Conservation (phyloP, 2,113 vertebrate species). For the Ceyx margarethae region DNA sequence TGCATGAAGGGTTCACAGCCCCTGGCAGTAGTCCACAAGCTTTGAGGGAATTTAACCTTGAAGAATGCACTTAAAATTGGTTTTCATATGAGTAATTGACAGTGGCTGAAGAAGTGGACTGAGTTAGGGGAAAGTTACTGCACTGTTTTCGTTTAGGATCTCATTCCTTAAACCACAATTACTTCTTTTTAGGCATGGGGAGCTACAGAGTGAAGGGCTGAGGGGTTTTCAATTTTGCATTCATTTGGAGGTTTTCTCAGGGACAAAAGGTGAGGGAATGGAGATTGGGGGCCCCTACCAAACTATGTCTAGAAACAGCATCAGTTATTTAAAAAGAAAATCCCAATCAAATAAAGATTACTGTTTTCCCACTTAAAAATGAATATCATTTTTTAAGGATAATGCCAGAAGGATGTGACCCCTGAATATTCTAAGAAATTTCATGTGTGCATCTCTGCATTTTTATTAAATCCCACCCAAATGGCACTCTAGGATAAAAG, state of each 20-base stretch:
- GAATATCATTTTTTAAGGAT: not conserved
- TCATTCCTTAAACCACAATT: not conserved
- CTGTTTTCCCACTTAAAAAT: not conserved
- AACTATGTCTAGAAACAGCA: not conserved
- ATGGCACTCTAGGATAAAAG: not conserved
- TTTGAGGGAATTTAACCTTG: constrained; percentile 82
- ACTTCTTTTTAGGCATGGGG: not conserved
- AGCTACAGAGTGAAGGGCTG: not conserved
- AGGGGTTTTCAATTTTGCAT: not conserved
- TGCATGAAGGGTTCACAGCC: constrained; percentile 72
- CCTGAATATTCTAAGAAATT: not conserved
- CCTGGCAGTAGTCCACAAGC: constrained; percentile 74
- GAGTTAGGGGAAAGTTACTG: constrained; percentile 32
- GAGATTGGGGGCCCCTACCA: not conserved
- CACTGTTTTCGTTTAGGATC: not conserved
- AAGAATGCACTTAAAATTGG: constrained; percentile 60
- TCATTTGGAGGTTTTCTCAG: not conserved
- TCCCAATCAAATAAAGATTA: not conserved
- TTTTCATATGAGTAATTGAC: constrained; percentile 25
- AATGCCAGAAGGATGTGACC: not conserved
- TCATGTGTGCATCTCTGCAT: not conserved
- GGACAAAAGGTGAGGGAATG: not conserved
- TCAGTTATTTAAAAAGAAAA: not conserved
- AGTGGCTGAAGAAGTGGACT: constrained; percentile 27
- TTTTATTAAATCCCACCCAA: not conserved